Evolutionary conservation across 2,797 vertebrate genomes (phyloP).

Genomic region (Falco columbarius): DNA sequence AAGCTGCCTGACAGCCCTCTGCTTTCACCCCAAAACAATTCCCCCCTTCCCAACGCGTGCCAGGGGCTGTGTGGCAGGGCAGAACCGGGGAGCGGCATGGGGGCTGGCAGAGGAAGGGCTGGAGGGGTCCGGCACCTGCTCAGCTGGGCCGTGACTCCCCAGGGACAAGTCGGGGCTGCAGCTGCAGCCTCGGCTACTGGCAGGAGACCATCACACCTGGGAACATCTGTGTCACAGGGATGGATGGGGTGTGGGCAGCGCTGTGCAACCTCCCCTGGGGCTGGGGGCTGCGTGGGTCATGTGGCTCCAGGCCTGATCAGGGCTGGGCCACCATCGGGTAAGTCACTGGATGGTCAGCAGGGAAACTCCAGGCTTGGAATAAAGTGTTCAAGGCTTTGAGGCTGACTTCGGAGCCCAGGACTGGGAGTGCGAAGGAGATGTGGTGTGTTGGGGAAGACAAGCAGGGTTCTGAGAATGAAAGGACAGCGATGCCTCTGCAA

Average conservation of each 20-base stretch:
- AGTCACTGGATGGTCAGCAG: neutral
- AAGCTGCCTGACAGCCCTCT: neutral
- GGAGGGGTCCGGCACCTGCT: neutral
- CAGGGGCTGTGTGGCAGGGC: too few relatives aligned
- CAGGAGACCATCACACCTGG: neutral
- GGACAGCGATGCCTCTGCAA: too few relatives aligned
- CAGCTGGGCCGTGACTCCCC: neutral
- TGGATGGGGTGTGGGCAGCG: neutral
- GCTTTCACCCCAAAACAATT: neutral
- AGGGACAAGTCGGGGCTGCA: neutral
- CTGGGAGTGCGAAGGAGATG: neutral
- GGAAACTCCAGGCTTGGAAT: neutral
- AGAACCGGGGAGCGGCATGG: neutral
- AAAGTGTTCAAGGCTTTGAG: neutral
- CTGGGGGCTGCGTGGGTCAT: neutral
- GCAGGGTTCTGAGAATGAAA: neutral
- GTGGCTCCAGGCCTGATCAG: neutral
- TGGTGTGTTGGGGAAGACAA: accelerated
- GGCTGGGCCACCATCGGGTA: neutral
- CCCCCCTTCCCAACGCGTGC: neutral
- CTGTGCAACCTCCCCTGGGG: accelerated
- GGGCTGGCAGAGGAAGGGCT: neutral
- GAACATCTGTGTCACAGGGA: too few relatives aligned
- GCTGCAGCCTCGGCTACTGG: neutral
- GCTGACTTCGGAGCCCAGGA: neutral